Conservation (phyloP, 2,888 invertebrate species). For the Thumatha senex region DNA sequence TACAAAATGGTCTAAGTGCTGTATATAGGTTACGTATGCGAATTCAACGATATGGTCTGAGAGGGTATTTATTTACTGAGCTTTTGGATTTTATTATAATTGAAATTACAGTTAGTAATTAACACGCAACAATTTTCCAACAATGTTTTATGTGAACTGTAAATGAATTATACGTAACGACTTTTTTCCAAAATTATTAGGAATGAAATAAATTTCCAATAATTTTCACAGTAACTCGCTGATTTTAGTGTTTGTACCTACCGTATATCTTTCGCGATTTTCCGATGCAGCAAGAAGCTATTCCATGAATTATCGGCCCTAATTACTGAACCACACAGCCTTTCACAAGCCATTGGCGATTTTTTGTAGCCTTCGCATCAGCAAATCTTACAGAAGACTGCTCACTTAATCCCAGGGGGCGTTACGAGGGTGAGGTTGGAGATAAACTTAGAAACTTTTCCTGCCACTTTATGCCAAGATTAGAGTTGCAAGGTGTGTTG, state of each 20-base stretch:
- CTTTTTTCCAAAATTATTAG: no score
- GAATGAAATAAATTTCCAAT: neutral
- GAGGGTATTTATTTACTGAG: constrained; percentile 14
- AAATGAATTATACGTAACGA: no score
- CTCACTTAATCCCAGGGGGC: constrained; percentile 44
- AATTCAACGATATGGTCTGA: no score
- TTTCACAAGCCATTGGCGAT: constrained; percentile 34
- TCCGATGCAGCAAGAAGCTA: neutral
- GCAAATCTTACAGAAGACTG: constrained; percentile 40
- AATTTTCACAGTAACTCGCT: neutral
- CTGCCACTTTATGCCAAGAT: constrained; percentile 44
- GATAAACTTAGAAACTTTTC: constrained; percentile 39
- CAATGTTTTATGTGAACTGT: no score
- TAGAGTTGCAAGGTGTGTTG: constrained; percentile 34
- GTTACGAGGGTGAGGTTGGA: constrained; percentile 33
- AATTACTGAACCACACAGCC: constrained; percentile 15
- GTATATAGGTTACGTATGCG: constrained; percentile 15
- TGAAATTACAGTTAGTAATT: neutral
- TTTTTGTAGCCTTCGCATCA: constrained; percentile 42
- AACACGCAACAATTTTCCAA: no score
- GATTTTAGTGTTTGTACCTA: neutral
- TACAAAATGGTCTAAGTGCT: constrained; percentile 13
- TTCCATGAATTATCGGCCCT: constrained; percentile 16
- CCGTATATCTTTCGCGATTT: neutral
- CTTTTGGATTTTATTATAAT: neutral